Base-by-base conservation (phyloP, 2,113 vertebrate genomes). In the Aptenodytes forsteri region DNA sequence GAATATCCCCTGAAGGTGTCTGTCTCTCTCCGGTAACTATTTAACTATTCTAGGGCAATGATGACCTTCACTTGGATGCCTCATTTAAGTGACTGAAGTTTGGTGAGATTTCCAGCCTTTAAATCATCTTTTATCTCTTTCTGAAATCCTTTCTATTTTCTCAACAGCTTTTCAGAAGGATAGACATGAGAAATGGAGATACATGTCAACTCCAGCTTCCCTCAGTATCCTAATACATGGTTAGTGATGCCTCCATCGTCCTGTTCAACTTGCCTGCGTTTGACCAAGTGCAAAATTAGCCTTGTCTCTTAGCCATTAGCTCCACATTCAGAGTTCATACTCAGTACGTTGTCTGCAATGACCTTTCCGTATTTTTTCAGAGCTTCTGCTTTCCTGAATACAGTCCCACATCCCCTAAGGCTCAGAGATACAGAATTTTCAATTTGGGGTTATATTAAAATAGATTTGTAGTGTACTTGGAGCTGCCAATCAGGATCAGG, bases 401-500 rank as follows among this genome's bases (percentile, higher is more conserved):
- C 46, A 79, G 93, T 83, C 62, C 71, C 50, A 82, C n/a, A 89
- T 89, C 65, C 94, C 93, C 86, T 91, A 69, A 93, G 93, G 92
- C 94, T 91, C 73, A 16, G 16, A 87, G 91, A 95, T 82, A 89
- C 91, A 91, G 90, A 85, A 96, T 95, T 96, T 97, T 96, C 94
- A 95, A 87, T 96, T 91, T 94, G 83, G 58, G 91, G 70, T 89
- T 87, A 89, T 95, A 96, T 95, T 96, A 95, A 96, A 97, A 96
- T 95, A 96, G 89, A 96, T 95, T 96, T 89, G 83, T 94, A 92
- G 87, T 87, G 91, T 87, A 76, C 52, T 92, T 4, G 0, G 62
- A 89, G 73, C 83, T 97, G 94, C 94, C 97, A 97, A 62, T 96
- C 93, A 96, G 94, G 94, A 94, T 97, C 93, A 97, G 93, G 94